phyloP scores from a whole-genome alignment of 2,888 invertebrate species.

The Tachina lurida region DNA sequence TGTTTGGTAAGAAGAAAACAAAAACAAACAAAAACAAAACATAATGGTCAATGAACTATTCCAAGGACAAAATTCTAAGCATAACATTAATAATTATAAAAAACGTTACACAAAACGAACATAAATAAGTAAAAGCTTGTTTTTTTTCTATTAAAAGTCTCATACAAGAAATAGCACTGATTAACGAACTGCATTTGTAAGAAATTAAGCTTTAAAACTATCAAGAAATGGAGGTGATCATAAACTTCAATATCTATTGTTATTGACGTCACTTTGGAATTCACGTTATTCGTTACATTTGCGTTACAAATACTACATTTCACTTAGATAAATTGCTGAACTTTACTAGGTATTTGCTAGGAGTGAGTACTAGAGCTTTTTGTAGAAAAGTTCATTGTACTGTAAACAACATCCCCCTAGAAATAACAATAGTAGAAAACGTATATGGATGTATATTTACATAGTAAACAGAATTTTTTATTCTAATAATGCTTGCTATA shows the following conservation, averaged over 20 bases:
- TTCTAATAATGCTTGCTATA: constrained; percentile 26
- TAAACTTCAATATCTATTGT: neutral
- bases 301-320: neutral
- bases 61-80: constrained; percentile 60
- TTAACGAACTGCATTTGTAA: too few relatives aligned
- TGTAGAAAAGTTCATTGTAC: constrained; percentile 46
- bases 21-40: neutral
- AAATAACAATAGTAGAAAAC: constrained; percentile 1
- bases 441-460: neutral
- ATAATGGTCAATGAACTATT: constrained; percentile 52
- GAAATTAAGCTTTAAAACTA: neutral
- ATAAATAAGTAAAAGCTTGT: neutral
- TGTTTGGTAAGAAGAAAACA: constrained; percentile 9
- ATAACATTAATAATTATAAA: neutral
- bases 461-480: neutral
- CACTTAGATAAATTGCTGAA: neutral
- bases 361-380: constrained; percentile 20
- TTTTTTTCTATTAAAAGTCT: too few relatives aligned
- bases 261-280: constrained; percentile 1
- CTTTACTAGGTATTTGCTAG: neutral
- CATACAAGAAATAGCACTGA: too few relatives aligned
- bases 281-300: neutral
- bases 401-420: constrained; percentile 22
- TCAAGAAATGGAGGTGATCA: neutral
- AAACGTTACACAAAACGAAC: neutral